Conservation (phyloP, 2,888 invertebrate species). For the Physocephala rufipes region DNA sequence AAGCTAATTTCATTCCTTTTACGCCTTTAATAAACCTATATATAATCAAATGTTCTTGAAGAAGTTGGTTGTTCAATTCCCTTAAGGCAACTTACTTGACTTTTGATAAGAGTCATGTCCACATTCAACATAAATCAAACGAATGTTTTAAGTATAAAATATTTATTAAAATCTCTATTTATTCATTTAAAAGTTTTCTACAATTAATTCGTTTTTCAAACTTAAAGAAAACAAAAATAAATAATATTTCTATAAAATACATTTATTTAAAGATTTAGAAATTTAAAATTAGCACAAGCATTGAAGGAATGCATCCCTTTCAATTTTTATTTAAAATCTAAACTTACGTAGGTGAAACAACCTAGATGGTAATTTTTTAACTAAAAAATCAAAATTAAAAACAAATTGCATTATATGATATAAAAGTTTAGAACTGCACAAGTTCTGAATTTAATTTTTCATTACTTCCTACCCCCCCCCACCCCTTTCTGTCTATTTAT, state of each 20-base stretch:
- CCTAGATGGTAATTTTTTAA: constrained; percentile 8
- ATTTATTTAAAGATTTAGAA: constrained; percentile 21
- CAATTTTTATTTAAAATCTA: constrained; percentile 13
- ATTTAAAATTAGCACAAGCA: constrained; percentile 43
- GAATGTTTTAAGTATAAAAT: constrained; percentile 28
- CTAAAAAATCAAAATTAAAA: not conserved
- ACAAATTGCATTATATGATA: constrained; percentile 28
- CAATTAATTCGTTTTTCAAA: constrained; percentile 32
- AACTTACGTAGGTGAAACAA: constrained; percentile 3
- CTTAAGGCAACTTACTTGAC: too few relatives aligned
- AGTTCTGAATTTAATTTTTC: constrained; percentile 28
- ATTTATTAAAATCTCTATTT: constrained; percentile 32
- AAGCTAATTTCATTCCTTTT: too few relatives aligned
- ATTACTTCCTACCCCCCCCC: too few relatives aligned
- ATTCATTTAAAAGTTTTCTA: constrained; percentile 32
- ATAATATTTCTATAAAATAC: constrained; percentile 35
- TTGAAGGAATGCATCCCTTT: constrained; percentile 20
- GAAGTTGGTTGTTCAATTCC: too few relatives aligned
- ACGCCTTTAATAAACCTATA: too few relatives aligned
- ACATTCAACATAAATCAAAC: not conserved
- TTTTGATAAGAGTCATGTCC: too few relatives aligned
- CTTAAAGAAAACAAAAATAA: constrained; percentile 24
- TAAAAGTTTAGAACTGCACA: not conserved
- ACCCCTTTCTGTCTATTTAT: constrained; percentile 18
- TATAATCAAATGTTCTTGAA: too few relatives aligned